A percentile compares a stretch with the other conserved stretches of the same genome.
phyloP scores from a whole-genome alignment of 2,888 invertebrate species.

The Tinea pellionella region DNA sequence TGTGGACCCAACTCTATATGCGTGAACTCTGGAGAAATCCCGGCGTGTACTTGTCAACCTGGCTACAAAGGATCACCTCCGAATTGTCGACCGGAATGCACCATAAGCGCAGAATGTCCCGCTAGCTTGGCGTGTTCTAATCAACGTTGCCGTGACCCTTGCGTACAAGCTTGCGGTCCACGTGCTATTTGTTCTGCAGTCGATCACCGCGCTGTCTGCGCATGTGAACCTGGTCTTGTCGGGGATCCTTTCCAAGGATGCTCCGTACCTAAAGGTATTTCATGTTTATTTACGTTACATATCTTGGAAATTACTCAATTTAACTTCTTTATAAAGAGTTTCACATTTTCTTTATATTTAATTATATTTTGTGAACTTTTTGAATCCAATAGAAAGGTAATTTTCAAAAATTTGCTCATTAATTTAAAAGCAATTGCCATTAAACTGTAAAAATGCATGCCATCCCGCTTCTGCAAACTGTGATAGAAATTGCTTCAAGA shows the following conservation, averaged over 20 bases:
- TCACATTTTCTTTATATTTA: neutral
- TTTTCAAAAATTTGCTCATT: neutral
- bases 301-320: neutral
- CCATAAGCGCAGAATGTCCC: constrained; percentile 76
- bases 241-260: constrained; percentile 75
- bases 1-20: constrained; percentile 76
- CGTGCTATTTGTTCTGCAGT: constrained; percentile 70
- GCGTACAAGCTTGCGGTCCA: constrained; percentile 74
- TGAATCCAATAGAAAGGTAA: neutral
- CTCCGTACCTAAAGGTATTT: constrained; percentile 50
- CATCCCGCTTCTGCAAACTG: constrained; percentile 62
- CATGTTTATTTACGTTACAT: neutral
- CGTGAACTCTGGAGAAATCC: constrained; percentile 69
- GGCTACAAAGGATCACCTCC: constrained; percentile 74
- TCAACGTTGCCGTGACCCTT: constrained; percentile 74
- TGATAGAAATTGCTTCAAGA: constrained; percentile 54
- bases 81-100: constrained; percentile 76
- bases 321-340: neutral
- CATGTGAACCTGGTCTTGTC: constrained; percentile 69
- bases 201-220: constrained; percentile 74
- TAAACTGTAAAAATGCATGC: constrained; percentile 32
- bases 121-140: constrained; percentile 73
- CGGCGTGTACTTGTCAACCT: constrained; percentile 73
- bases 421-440: neutral
- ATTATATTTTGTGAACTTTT: neutral